A percentile compares a stretch with the other conserved stretches of the same genome.
These are phyloP conservation scores for Eristalinus aeneus DNA, from an alignment of 2,888 invertebrate species.

Conservation along the genomic window DNA sequence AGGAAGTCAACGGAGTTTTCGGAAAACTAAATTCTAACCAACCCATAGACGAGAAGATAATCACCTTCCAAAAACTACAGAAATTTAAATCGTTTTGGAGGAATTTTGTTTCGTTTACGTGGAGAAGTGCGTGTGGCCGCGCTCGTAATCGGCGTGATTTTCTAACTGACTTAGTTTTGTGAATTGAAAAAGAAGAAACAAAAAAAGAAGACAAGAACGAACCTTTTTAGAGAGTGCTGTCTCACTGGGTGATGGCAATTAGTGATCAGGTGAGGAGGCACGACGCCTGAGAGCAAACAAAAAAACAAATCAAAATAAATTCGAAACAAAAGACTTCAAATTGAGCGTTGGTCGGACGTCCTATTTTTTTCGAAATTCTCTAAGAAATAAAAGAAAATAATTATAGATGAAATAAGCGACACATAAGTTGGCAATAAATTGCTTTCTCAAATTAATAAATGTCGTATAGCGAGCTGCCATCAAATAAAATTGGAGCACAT, in stretches of 20 bases:
- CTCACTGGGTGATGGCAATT: conserved; percentile 54
- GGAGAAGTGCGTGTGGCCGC: background rate
- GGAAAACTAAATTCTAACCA: background rate
- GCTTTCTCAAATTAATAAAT: conserved; percentile 50
- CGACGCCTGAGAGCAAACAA: background rate
- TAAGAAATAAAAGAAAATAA: conserved; percentile 8
- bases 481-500: conserved; percentile 53
- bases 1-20: conserved; percentile 57
- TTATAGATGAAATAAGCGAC: conserved; percentile 39
- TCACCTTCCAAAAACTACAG: background rate
- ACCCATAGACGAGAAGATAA: conserved; percentile 44
- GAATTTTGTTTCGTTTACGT: conserved; percentile 55
- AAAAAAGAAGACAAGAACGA: background rate
- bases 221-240: background rate
- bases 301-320: background rate
- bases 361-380: conserved; percentile 20
- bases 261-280: conserved; percentile 61
- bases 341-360: conserved; percentile 22
- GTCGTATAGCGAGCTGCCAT: background rate
- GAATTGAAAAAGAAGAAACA: background rate
- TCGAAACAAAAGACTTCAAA: conserved; percentile 38
- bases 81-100: background rate
- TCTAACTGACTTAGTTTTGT: conserved; percentile 1
- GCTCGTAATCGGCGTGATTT: background rate
- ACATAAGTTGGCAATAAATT: conserved; percentile 57